Percentiles rank a stretch among this genome's conserved stretches.
phyloP scores from a whole-genome alignment of 1,140 invertebrate species.

The Oncopeltus fasciatus region DNA sequence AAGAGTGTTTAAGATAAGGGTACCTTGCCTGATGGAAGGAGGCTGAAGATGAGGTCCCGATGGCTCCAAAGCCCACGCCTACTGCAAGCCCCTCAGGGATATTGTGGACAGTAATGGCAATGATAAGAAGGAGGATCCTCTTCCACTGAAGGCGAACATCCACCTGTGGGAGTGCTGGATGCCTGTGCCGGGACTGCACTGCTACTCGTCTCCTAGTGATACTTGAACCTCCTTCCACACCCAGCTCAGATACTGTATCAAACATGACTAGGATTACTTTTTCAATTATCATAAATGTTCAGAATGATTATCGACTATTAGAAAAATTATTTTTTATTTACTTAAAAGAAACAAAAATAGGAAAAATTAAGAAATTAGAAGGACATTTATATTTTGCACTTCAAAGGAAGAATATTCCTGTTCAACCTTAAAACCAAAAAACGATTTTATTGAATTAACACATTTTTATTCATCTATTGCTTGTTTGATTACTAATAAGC shows the following conservation, averaged over 20 bases:
- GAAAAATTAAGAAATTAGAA: too few species aligned
- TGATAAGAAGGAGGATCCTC: constrained; percentile 81
- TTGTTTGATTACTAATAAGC: too few species aligned
- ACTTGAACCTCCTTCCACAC: constrained; percentile 9
- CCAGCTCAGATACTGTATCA: constrained; percentile 5
- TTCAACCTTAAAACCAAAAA: too few species aligned
- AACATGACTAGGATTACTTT: too few species aligned
- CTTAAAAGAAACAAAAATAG: too few species aligned
- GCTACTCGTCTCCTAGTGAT: neutral
- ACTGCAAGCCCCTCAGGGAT: constrained; percentile 89
- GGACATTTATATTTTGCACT: too few species aligned
- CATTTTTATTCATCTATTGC: too few species aligned
- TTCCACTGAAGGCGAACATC: constrained; percentile 47
- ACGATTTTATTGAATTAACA: too few species aligned
- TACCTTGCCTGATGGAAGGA: constrained; percentile 89
- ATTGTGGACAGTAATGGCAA: constrained; percentile 85
- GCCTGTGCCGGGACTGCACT: constrained; percentile 6
- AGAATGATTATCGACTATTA: too few species aligned
- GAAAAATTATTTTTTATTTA: too few species aligned
- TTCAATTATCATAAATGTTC: too few species aligned
- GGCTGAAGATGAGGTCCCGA: constrained; percentile 66
- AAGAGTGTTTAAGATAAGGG: constrained; percentile 27
- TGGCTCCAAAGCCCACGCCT: constrained; percentile 93
- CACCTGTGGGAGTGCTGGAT: neutral
- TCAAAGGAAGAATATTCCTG: too few species aligned